phyloP scores from a whole-genome alignment of 2,797 vertebrate species.

The Threskiornis aethiopicus region DNA sequence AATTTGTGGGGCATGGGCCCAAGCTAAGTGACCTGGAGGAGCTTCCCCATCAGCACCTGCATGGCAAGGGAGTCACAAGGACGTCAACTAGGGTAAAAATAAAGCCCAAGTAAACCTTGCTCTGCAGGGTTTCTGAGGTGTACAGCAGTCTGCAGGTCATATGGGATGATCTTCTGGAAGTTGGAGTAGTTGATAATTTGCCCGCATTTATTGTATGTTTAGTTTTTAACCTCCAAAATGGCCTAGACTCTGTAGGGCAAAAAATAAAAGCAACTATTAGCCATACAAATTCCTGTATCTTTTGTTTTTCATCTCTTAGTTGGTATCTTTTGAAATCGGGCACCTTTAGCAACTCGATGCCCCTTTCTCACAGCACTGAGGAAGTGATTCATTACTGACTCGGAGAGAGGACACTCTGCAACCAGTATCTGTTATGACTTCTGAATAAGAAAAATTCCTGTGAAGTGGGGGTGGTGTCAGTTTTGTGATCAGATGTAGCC shows the following conservation, averaged over 20 bases:
- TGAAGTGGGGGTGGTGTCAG: background rate
- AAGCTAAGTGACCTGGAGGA: background rate
- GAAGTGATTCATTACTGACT: constrained; percentile 27
- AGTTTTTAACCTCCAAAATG: background rate
- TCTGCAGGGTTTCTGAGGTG: background rate
- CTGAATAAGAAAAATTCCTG: background rate
- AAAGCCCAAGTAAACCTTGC: background rate
- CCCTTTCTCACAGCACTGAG: background rate
- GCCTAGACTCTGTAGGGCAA: background rate
- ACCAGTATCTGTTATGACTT: background rate
- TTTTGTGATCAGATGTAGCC: constrained; percentile 31
- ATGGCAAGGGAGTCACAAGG: background rate
- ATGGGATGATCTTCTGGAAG: background rate
- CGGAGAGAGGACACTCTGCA: background rate
- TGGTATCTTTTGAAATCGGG: background rate
- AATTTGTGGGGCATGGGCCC: background rate
- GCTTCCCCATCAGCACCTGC: background rate
- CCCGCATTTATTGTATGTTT: background rate
- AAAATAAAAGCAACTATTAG: background rate
- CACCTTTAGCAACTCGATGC: background rate
- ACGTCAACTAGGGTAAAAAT: background rate
- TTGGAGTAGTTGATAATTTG: background rate
- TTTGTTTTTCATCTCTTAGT: background rate
- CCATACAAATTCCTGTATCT: background rate
- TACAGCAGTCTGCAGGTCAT: background rate